Base-by-base conservation (phyloP, 2,888 invertebrate genomes). In the Crossocerus cetratus region DNA sequence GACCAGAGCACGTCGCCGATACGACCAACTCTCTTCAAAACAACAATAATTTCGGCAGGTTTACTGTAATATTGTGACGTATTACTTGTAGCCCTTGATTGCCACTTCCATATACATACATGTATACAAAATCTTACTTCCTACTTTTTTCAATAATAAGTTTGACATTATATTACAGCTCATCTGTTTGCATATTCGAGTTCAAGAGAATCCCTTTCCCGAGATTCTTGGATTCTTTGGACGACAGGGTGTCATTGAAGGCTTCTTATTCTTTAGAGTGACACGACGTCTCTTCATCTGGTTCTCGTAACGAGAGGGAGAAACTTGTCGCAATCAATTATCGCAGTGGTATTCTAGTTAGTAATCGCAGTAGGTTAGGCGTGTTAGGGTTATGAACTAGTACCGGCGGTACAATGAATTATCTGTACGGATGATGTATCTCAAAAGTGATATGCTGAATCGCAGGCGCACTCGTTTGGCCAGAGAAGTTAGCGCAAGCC, bases 401-500 rank as follows among this genome's bases (percentile, higher is more conserved):
- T 63, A 57, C 56, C 8, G 3, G 55, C 23, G 49, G 56, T 44
- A 66, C 74, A 59, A 78, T 82, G 74, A 77, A 76, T 80, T 79
- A 77, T 32, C 32, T 4, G 3, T 49, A 49, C 69, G 69, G 53
- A 64, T 42, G 74, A 72, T 76, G 70, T 69, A 65, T 77, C 73
- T 73, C 75, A 70, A 79, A 81, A 77, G 73, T 77, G 81, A 82
- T 80, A 78, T 72, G 74, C 74, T 77, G 83, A 82, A 84, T 84
- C 77, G 78, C 32, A 32, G 32, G 32, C 11, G 32, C 11, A 32
- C 76, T 69, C 56, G 54, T 67, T 58, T 45, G 64, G 57, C 65
- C 60, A 69, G 69, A 65, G 82, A 84, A 85, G 84, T 82, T 85
- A 69, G 72, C 76, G 71, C 78, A 80, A 80, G 77, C 79, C 78